phyloP scores from a whole-genome alignment of 2,888 invertebrate species.

The Apamea epomidion region DNA sequence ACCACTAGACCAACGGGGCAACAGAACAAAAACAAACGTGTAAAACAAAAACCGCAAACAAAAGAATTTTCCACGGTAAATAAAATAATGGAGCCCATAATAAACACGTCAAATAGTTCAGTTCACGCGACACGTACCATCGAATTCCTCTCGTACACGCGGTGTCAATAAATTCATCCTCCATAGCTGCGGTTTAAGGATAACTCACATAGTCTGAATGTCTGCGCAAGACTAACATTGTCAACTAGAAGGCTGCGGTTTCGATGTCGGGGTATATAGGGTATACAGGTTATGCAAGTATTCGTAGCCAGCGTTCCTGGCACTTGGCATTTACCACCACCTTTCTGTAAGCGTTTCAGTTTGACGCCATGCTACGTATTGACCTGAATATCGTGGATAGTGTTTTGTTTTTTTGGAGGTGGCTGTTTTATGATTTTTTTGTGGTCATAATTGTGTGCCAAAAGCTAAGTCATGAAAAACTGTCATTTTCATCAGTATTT shows the following conservation, averaged over 20 bases:
- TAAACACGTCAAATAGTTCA: conserved; percentile 55
- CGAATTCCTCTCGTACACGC: conserved; percentile 71
- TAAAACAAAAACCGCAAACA: background rate
- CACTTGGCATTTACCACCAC: conserved; percentile 65
- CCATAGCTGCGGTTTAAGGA: conserved; percentile 77
- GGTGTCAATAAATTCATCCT: conserved; percentile 81
- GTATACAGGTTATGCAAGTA: conserved; percentile 79
- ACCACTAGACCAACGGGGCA: too few relatives aligned
- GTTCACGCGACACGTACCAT: conserved; percentile 56
- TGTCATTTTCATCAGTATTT: background rate
- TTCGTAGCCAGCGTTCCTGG: conserved; percentile 71
- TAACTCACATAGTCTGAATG: conserved; percentile 83
- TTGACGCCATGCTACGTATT: conserved; percentile 31
- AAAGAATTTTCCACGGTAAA: background rate
- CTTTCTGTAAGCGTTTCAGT: conserved; percentile 57
- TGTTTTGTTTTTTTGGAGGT: conserved; percentile 17
- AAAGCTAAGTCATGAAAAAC: background rate
- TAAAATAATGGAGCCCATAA: conserved; percentile 15
- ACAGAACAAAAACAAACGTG: background rate
- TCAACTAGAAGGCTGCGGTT: conserved; percentile 77
- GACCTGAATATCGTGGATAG: conserved; percentile 26
- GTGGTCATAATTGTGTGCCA: background rate
- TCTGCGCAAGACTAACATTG: conserved; percentile 78
- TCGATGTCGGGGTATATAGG: conserved; percentile 67
- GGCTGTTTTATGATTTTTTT: background rate